A percentile compares a stretch with the other conserved stretches of the same genome.
Evolutionary conservation across 2,888 invertebrate genomes (phyloP).

Genomic region (Drepana falcataria): DNA sequence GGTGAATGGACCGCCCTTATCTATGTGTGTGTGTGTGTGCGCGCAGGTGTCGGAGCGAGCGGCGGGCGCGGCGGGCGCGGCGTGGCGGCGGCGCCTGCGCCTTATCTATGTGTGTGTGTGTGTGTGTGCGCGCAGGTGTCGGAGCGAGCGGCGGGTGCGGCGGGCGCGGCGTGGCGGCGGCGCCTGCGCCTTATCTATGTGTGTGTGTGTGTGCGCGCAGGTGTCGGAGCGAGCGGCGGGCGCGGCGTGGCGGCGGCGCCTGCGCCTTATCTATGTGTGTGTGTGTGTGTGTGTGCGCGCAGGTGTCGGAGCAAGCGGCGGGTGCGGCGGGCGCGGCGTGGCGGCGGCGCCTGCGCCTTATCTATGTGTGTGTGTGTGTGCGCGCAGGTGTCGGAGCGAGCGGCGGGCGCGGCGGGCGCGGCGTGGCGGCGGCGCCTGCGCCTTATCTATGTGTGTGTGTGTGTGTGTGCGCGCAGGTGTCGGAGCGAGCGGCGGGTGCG

Average conservation of each 20-base stretch:
- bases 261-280: too few species aligned
- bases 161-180: conserved; percentile 78
- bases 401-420: conserved; percentile 73
- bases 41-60: conserved; percentile 30
- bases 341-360: conserved; percentile 71
- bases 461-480: conserved; percentile 22
- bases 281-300: conserved; percentile 6
- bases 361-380: too few species aligned
- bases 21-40: neutral
- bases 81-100: conserved; percentile 78
- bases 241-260: conserved; percentile 80
- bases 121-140: conserved; percentile 24
- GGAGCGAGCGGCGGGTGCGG: conserved; percentile 53
- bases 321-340: conserved; percentile 80
- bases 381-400: conserved; percentile 29
- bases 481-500: conserved; percentile 51
- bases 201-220: conserved; percentile 14
- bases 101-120: too few species aligned
- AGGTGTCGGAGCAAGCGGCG: conserved; percentile 33
- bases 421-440: conserved; percentile 78
- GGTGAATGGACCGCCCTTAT: too few species aligned
- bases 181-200: conserved; percentile 77
- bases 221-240: conserved; percentile 61
- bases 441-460: too few species aligned
- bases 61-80: conserved; percentile 74